A percentile compares a stretch with the other conserved stretches of the same genome.
These are phyloP conservation scores for Pocillopora verrucosa DNA, from an alignment of 64 coral and sea anemone species.

Conservation along the genomic window DNA sequence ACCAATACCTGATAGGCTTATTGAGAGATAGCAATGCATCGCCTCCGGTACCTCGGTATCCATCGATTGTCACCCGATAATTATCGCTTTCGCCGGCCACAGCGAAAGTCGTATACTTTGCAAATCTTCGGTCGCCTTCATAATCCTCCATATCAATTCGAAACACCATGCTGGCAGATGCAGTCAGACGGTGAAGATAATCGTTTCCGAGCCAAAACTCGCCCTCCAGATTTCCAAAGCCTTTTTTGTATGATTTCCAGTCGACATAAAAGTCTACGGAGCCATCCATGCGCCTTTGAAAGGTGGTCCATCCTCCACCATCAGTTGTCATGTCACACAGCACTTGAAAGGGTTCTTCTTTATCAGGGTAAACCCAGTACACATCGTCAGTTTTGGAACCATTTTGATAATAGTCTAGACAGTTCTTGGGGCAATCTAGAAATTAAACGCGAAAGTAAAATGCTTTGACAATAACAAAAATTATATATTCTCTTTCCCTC, in stretches of 20 bases:
- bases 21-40: background rate
- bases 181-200: slow-evolving; percentile 13
- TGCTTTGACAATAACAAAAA: too few species aligned
- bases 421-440: background rate
- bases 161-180: background rate
- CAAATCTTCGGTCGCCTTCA: slow-evolving; percentile 26
- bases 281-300: slow-evolving; percentile 39
- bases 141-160: slow-evolving; percentile 62
- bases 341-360: slow-evolving; percentile 28
- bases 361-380: slow-evolving; percentile 3
- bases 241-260: slow-evolving; percentile 19
- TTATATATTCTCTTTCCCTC: too few species aligned
- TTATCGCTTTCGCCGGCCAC: slow-evolving; percentile 32
- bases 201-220: slow-evolving; percentile 25
- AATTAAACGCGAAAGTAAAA: too few species aligned
- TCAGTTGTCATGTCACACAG: slow-evolving; percentile 41
- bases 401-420: background rate
- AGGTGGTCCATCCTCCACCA: slow-evolving; percentile 38
- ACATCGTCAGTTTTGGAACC: background rate
- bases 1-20: background rate
- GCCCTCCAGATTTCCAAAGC: slow-evolving; percentile 29
- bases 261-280: slow-evolving; percentile 19
- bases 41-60: slow-evolving; percentile 32
- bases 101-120: slow-evolving; percentile 44
- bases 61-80: slow-evolving; percentile 36